Conservation (phyloP, 2,113 vertebrate species). For the Crotalus horridus region DNA sequence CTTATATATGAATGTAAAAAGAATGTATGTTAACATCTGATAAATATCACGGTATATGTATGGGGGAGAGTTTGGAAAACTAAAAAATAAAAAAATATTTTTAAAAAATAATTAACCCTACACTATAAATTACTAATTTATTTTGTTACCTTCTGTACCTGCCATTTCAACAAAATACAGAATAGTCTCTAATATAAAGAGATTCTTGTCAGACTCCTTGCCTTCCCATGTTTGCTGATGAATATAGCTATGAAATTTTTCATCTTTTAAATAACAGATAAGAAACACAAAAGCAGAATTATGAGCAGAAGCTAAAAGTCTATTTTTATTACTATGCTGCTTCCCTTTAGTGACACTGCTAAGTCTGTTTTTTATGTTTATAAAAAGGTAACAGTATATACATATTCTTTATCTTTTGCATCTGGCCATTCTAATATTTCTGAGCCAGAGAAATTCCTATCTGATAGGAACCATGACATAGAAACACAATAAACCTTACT, state of each 20-base stretch:
- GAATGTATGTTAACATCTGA: too few relatives aligned
- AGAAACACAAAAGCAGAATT: not conserved
- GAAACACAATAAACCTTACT: not conserved
- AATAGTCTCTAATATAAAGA: not conserved
- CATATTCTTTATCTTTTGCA: not conserved
- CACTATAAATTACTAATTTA: not conserved
- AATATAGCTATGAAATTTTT: not conserved
- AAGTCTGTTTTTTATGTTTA: not conserved
- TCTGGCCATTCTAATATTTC: not conserved
- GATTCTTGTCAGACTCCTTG: not conserved
- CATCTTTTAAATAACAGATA: not conserved
- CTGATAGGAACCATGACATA: not conserved
- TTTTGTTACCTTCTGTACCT: not conserved
- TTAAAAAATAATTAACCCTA: not conserved
- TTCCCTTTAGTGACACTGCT: not conserved
- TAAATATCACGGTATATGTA: too few relatives aligned
- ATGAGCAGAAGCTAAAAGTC: not conserved
- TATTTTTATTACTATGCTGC: not conserved
- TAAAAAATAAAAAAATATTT: too few relatives aligned
- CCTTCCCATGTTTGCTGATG: not conserved
- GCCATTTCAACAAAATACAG: not conserved
- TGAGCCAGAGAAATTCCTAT: not conserved
- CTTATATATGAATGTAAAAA: too few relatives aligned
- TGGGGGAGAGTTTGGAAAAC: too few relatives aligned
- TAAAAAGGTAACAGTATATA: not conserved